Base-by-base conservation (phyloP, 2,797 vertebrate genomes). In the Tauraco hartlaubi region DNA sequence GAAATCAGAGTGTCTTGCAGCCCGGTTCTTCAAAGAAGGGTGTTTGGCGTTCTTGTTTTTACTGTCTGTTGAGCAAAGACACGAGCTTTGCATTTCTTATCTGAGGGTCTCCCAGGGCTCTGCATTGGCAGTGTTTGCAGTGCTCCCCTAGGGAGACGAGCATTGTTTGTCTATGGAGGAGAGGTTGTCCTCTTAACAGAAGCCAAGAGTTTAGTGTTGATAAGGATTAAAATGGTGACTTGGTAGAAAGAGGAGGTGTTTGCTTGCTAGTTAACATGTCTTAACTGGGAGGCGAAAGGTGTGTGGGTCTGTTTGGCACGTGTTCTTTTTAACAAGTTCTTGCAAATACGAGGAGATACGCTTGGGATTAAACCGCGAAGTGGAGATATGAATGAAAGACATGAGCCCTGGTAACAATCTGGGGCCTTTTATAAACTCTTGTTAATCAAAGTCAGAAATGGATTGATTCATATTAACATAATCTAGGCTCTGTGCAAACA, bases 181-280 rank as follows among this genome's bases (percentile, higher is more conserved):
- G 73, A 90, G 37, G 9, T 20, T 35, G 74, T 69, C 58, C 19
- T 74, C 77, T 85, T 74, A 61, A 72, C 19, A 95, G 71, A 75
- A 69, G 11, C 41, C n/a, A 55, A 12, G 13, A n/a, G 12, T 18
- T 88, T 23, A 15, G 11, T 12, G 23, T 58, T 84, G 85, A 63
- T 88, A 90, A 88, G 58, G 46, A 85, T 73, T 84, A 37, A 94
- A 92, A 71, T n/a, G 5, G 54, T 68, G 58, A 72, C 58, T 92
- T 80, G 33, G 54, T 83, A 64, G 85, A 80, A 90, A 72, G 82
- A 46, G 3, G 5, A 85, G 76, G 58, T 72, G 66, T 64, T 78
- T 80, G 33, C 61, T 80, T 84, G 39, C 21, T 55, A 20, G 31
- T 81, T 94, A 66, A 64, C 1, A 1, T 78, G 81, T 78, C 90